A percentile compares a stretch with the other conserved stretches of the same genome.
phyloP scores from a whole-genome alignment of 2,797 vertebrate species.

The Cyprinodon diabolis region DNA sequence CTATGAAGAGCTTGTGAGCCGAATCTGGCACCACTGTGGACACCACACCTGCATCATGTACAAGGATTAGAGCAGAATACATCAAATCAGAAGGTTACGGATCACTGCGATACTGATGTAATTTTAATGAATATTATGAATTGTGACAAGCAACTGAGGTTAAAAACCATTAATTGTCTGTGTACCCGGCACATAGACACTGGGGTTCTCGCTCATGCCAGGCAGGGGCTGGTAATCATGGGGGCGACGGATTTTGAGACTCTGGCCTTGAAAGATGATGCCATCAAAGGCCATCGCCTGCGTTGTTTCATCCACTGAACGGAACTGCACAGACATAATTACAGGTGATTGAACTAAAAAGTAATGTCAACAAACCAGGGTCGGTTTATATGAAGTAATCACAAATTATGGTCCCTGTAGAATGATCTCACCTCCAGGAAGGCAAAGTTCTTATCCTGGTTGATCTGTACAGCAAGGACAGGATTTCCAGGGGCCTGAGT shows the following conservation, averaged over 20 bases:
- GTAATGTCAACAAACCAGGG: background rate
- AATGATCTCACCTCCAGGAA: slow-evolving; percentile 87
- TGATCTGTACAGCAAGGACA: slow-evolving; percentile 94
- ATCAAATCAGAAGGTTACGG: slow-evolving; percentile 11
- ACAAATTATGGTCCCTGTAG: background rate
- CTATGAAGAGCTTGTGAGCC: slow-evolving; percentile 94
- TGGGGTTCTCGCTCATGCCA: slow-evolving; percentile 94
- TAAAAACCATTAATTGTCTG: slow-evolving; percentile 74
- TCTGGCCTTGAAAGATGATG: slow-evolving; percentile 96
- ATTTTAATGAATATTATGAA: slow-evolving; percentile 7
- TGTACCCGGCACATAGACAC: slow-evolving; percentile 93
- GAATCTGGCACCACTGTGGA: slow-evolving; percentile 96
- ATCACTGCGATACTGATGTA: background rate
- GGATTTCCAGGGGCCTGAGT: slow-evolving; percentile 94
- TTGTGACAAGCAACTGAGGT: slow-evolving; percentile 61
- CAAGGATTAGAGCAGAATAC: slow-evolving; percentile 1
- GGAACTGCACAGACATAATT: slow-evolving; percentile 80
- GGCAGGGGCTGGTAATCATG: slow-evolving; percentile 94
- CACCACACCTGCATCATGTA: slow-evolving; percentile 84
- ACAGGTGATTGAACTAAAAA: background rate
- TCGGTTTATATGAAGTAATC: background rate
- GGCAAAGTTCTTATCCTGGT: slow-evolving; percentile 97
- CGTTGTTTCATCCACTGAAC: slow-evolving; percentile 94
- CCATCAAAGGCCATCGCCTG: slow-evolving; percentile 96
- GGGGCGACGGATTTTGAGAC: slow-evolving; percentile 92